Percentiles rank a stretch among this genome's conserved stretches.
phyloP scores from a whole-genome alignment of 1,140 invertebrate species.

The Aphelinus atriplicis region DNA sequence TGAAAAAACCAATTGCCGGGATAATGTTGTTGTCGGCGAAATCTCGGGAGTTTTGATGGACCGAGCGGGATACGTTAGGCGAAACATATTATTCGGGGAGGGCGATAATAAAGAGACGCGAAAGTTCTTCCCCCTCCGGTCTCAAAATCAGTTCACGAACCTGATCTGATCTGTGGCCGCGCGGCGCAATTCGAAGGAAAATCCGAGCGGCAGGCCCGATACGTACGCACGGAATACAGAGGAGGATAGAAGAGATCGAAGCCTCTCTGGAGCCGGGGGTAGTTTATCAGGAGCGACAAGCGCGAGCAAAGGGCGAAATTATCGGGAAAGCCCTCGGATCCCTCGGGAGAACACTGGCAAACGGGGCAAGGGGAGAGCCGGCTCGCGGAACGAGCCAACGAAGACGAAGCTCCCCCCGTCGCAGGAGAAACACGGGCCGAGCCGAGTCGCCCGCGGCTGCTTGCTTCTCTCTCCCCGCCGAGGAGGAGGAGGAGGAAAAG shows the following conservation, averaged over 20 bases:
- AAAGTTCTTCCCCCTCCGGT: too few relatives aligned
- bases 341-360: not conserved
- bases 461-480: not conserved
- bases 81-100: too few relatives aligned
- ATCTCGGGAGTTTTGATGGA: too few relatives aligned
- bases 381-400: not conserved
- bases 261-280: not conserved
- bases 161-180: not conserved
- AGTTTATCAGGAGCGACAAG: constrained; percentile 27
- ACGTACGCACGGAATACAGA: not conserved
- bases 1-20: too few relatives aligned
- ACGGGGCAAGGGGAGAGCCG: not conserved
- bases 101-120: too few relatives aligned
- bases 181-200: constrained; percentile 11
- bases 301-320: constrained; percentile 28
- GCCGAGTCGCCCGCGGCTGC: constrained; percentile 26
- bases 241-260: constrained; percentile 1
- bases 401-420: constrained; percentile 21
- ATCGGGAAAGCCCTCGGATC: constrained; percentile 24
- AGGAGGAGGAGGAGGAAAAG: constrained; percentile 20
- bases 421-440: constrained; percentile 1
- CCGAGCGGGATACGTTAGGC: too few relatives aligned
- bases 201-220: constrained; percentile 22
- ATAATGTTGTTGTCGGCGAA: too few relatives aligned
- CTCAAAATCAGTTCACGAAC: constrained; percentile 17